These are phyloP conservation scores for Montifringilla adamsi DNA, from an alignment of 2,113 vertebrate species.

Conservation along the genomic window DNA sequence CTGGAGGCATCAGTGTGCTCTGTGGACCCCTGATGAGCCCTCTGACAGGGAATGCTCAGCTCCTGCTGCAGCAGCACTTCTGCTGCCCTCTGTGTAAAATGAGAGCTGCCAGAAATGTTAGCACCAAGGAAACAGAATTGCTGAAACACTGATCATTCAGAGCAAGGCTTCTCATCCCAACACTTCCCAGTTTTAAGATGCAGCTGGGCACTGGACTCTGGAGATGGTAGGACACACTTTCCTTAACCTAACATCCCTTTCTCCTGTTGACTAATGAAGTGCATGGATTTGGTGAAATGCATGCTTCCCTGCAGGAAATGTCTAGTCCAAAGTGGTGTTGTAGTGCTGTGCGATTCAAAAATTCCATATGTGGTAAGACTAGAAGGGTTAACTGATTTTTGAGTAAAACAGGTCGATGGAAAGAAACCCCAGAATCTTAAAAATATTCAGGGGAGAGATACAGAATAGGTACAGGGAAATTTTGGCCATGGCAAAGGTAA, in stretches of 20 bases:
- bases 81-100: constrained; percentile 58
- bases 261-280: not conserved
- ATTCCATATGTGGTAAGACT: not conserved
- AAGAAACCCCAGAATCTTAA: not conserved
- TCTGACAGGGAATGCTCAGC: constrained; percentile 31
- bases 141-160: constrained; percentile 7
- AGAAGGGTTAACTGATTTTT: not conserved
- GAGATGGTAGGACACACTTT: constrained; percentile 32
- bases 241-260: not conserved
- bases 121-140: not conserved
- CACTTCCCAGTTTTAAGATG: not conserved
- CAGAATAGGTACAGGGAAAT: not conserved
- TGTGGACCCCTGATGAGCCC: not conserved
- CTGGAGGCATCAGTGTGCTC: constrained; percentile 11
- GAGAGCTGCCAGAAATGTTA: constrained; percentile 64
- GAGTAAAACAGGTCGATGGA: not conserved
- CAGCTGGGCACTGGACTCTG: constrained; percentile 3
- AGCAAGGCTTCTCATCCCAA: constrained; percentile 37
- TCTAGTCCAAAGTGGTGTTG: not conserved
- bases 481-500: not conserved
- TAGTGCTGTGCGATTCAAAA: not conserved
- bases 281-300: not conserved
- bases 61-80: constrained; percentile 39
- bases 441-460: not conserved
- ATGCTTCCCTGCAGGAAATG: not conserved